phyloP scores from a whole-genome alignment of 2,888 invertebrate species.

The Charanyca ferruginea region DNA sequence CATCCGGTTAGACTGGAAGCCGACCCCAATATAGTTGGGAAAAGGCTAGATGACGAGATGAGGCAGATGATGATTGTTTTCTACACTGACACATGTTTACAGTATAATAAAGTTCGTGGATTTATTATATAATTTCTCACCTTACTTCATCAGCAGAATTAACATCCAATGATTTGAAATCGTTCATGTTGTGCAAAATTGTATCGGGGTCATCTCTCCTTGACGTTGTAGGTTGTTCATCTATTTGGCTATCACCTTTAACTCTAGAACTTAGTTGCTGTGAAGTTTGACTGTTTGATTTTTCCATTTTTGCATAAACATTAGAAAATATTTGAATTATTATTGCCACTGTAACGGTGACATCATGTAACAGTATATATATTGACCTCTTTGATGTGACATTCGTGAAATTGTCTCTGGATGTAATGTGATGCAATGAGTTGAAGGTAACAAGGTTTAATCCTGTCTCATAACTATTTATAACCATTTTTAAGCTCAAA shows the following conservation, averaged over 20 bases:
- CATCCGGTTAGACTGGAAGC: too few relatives aligned
- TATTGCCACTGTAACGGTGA: slow-evolving; percentile 42
- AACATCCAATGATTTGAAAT: slow-evolving; percentile 69
- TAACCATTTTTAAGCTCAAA: too few relatives aligned
- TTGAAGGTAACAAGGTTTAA: slow-evolving; percentile 21
- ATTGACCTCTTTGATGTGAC: too few relatives aligned
- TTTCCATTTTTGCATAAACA: slow-evolving; percentile 44
- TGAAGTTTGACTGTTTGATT: slow-evolving; percentile 15
- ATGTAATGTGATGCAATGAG: neutral
- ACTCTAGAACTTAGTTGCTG: slow-evolving; percentile 7
- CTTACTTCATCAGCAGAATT: slow-evolving; percentile 81
- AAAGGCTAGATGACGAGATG: too few relatives aligned
- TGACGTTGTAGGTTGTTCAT: slow-evolving; percentile 53
- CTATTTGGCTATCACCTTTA: slow-evolving; percentile 13
- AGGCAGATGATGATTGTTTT: too few relatives aligned
- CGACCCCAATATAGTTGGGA: too few relatives aligned
- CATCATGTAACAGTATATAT: too few relatives aligned
- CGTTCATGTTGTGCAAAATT: slow-evolving; percentile 61
- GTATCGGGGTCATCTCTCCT: slow-evolving; percentile 15
- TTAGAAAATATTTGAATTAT: slow-evolving; percentile 13
- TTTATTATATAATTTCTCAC: slow-evolving; percentile 57
- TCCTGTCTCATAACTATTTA: slow-evolving; percentile 6
- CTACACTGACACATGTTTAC: neutral
- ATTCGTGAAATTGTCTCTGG: neutral
- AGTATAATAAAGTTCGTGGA: neutral